These are phyloP conservation scores for Neodiprion virginianus DNA, from an alignment of 1,140 invertebrate species.

Conservation along the genomic window DNA sequence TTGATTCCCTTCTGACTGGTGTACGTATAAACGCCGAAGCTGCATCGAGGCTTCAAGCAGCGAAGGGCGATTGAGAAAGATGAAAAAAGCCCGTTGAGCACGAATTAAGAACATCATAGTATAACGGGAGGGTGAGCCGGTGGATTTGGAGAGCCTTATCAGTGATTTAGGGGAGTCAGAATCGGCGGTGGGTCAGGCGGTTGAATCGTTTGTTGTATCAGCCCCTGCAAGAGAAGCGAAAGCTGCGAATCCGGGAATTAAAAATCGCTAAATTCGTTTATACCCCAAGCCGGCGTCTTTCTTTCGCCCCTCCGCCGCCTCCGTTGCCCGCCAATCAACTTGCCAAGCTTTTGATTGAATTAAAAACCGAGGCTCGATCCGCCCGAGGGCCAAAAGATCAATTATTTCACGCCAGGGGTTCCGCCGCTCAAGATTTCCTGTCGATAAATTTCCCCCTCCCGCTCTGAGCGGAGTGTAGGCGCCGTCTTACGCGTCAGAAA, in stretches of 20 bases:
- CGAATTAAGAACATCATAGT: background rate
- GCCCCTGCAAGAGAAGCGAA: background rate
- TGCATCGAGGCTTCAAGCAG: background rate
- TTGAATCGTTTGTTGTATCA: constrained; percentile 9
- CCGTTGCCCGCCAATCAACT: constrained; percentile 27
- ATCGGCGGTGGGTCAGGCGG: constrained; percentile 23
- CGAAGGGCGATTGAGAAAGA: background rate
- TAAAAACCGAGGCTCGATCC: constrained; percentile 34
- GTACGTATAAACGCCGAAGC: too few species aligned
- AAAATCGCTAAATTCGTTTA: constrained; percentile 58
- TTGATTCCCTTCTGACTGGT: too few species aligned
- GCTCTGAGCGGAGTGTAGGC: too few species aligned
- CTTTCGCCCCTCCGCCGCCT: constrained; percentile 26
- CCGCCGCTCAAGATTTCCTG: background rate
- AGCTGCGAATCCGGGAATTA: constrained; percentile 36
- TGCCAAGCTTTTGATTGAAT: constrained; percentile 32
- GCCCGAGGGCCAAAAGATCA: constrained; percentile 18
- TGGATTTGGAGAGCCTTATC: constrained; percentile 55
- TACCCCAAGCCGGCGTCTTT: constrained; percentile 33
- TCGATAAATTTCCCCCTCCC: background rate
- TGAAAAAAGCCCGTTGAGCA: background rate
- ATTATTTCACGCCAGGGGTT: constrained; percentile 4
- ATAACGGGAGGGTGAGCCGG: constrained; percentile 3
- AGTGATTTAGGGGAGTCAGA: constrained; percentile 47
- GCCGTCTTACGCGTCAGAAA: too few species aligned